A percentile compares a stretch with the other conserved stretches of the same genome.
These are phyloP conservation scores for Ophiothrix spiculata DNA, from an alignment of 35 echinoderm and acorn worm species.

Conservation along the genomic window DNA sequence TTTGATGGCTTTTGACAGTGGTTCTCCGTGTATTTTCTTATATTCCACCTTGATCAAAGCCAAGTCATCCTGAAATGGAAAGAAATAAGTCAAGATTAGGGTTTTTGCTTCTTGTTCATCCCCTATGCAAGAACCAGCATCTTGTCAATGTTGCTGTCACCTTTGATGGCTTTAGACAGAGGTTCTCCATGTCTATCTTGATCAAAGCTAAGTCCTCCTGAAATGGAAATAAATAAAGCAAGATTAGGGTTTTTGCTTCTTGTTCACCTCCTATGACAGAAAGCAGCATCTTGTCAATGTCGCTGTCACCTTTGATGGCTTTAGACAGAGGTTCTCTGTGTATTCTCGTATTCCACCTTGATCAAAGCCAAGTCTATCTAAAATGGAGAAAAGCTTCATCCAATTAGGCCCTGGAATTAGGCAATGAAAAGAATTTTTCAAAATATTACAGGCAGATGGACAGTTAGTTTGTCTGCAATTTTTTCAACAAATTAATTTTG, in stretches of 20 bases:
- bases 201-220: background rate
- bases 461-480: too few relatives aligned
- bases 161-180: background rate
- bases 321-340: background rate
- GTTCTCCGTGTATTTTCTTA: background rate
- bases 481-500: too few relatives aligned
- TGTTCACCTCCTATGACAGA: background rate
- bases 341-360: background rate
- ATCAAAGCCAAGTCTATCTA: background rate
- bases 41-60: background rate
- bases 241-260: background rate
- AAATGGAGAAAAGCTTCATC: background rate
- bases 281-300: background rate
- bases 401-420: too few relatives aligned
- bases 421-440: too few relatives aligned
- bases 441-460: too few relatives aligned
- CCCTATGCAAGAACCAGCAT: background rate
- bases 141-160: background rate
- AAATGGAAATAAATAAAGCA: background rate
- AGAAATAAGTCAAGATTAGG: background rate
- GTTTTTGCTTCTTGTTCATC: background rate
- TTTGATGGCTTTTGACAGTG: background rate
- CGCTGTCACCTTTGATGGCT: background rate
- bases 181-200: background rate
- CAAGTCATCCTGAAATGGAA: background rate